Evolutionary conservation across 2,888 invertebrate species (phyloP).

Genomic region (Drosophila colorata): DNA sequence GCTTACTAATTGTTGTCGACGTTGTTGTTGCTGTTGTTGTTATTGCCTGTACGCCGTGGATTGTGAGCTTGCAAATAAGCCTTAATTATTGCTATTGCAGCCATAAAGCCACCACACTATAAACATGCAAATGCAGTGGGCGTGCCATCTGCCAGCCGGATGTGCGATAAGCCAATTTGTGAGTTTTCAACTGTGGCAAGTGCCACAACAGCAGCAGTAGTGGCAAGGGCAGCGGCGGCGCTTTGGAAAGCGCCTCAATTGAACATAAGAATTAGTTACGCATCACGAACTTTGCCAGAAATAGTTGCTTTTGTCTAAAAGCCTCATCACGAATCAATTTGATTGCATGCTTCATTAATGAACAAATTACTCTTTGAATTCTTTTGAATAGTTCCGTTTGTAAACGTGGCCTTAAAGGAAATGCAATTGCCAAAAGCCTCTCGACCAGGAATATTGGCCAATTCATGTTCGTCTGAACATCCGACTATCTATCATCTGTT

Average conservation of each 20-base stretch:
- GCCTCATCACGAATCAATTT: not conserved
- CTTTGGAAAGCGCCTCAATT: not conserved
- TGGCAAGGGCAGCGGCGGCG: not conserved
- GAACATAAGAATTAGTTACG: constrained; percentile 1
- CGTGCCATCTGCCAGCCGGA: constrained; percentile 27
- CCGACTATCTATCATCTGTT: too few species aligned
- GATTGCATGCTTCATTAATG: not conserved
- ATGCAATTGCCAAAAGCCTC: too few species aligned
- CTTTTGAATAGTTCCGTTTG: too few species aligned
- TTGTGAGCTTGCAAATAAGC: constrained; percentile 78
- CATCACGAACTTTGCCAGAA: not conserved
- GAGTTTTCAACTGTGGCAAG: constrained; percentile 30
- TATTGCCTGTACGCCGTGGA: constrained; percentile 38
- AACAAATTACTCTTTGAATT: too few species aligned
- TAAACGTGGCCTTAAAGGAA: too few species aligned
- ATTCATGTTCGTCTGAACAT: too few species aligned
- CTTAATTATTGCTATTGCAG: constrained; percentile 77
- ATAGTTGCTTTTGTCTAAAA: not conserved
- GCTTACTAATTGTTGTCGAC: constrained; percentile 45
- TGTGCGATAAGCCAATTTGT: constrained; percentile 61
- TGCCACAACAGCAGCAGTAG: constrained; percentile 1
- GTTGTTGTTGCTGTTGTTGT: constrained; percentile 32
- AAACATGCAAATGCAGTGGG: constrained; percentile 73
- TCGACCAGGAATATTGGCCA: too few species aligned
- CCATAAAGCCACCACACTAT: constrained; percentile 79